A percentile compares a stretch with the other conserved stretches of the same genome.
These are phyloP conservation scores for Vulpes ferrilata DNA, from an alignment of 2,113 vertebrate species.

Conservation along the genomic window DNA sequence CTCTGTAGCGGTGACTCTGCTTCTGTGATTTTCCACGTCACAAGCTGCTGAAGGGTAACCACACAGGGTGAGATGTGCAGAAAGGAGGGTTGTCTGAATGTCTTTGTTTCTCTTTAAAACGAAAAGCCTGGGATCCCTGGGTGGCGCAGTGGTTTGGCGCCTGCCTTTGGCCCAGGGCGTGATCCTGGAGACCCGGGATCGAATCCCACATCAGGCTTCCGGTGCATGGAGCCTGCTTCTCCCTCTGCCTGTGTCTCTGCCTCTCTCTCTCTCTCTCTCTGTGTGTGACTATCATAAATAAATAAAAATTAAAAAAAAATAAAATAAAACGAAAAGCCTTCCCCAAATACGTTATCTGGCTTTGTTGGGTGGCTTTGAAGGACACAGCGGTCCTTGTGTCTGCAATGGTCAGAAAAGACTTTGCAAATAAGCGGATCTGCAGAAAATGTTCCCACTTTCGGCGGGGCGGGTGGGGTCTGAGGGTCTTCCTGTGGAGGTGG, in stretches of 20 bases:
- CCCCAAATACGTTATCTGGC: not conserved
- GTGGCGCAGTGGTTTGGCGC: too few species aligned
- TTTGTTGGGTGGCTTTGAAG: not conserved
- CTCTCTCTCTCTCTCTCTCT: too few species aligned
- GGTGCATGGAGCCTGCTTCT: too few species aligned
- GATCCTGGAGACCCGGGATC: too few species aligned
- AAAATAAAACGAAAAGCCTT: not conserved
- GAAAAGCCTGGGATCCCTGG: too few species aligned
- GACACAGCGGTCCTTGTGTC: not conserved
- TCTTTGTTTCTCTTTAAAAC: not conserved
- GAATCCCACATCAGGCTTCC: too few species aligned
- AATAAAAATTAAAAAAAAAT: too few species aligned
- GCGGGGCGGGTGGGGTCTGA: not conserved
- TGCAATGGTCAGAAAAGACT: conserved; percentile 20
- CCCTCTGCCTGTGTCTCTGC: too few species aligned
- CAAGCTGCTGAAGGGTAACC: not conserved
- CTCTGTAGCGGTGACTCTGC: not conserved
- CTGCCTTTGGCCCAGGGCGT: too few species aligned
- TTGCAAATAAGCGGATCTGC: conserved; percentile 15
- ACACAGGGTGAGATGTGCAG: not conserved
- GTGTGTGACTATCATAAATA: too few species aligned
- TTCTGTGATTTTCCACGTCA: not conserved
- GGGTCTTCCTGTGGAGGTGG: not conserved
- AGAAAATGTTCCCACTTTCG: not conserved
- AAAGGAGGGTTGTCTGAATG: not conserved